Conservation (phyloP, 2,797 vertebrate species). For the Paratrypauchen microcephalus region DNA sequence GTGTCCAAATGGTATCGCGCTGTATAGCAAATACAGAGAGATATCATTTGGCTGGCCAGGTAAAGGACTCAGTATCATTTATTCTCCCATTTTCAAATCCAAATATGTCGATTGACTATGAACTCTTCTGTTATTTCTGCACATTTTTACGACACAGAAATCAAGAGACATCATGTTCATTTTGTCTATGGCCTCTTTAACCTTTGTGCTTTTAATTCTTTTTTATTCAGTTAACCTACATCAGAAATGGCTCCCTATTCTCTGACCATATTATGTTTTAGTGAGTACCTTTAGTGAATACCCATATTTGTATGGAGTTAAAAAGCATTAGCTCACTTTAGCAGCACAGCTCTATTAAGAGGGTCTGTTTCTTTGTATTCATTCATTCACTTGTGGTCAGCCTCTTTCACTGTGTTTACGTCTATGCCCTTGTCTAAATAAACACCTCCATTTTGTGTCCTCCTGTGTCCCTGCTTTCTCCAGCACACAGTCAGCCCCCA, state of each 20-base stretch:
- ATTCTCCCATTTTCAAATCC: too few relatives aligned
- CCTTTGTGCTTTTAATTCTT: conserved; percentile 3
- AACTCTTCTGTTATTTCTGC: too few relatives aligned
- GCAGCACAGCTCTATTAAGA: conserved; percentile 36
- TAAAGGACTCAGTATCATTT: too few relatives aligned
- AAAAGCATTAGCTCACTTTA: conserved; percentile 4
- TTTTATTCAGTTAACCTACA: not conserved
- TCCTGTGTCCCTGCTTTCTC: conserved; percentile 5
- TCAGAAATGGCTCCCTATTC: not conserved
- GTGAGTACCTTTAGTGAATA: conserved; percentile 11
- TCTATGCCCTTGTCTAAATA: conserved; percentile 12
- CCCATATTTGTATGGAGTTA: conserved; percentile 42
- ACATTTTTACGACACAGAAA: too few relatives aligned
- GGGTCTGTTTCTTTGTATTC: not conserved
- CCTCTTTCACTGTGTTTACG: conserved; percentile 25
- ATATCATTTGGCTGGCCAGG: too few relatives aligned
- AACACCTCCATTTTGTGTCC: conserved; percentile 25
- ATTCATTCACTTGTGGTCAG: not conserved
- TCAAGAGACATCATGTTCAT: not conserved
- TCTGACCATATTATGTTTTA: conserved; percentile 26
- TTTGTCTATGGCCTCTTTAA: not conserved
- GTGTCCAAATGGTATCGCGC: too few relatives aligned
- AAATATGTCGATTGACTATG: too few relatives aligned
- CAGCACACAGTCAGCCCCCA: conserved; percentile 1
- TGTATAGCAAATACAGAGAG: too few relatives aligned